phyloP scores from a whole-genome alignment of 2,113 vertebrate genomes.

The Eudorcas thomsonii region DNA sequence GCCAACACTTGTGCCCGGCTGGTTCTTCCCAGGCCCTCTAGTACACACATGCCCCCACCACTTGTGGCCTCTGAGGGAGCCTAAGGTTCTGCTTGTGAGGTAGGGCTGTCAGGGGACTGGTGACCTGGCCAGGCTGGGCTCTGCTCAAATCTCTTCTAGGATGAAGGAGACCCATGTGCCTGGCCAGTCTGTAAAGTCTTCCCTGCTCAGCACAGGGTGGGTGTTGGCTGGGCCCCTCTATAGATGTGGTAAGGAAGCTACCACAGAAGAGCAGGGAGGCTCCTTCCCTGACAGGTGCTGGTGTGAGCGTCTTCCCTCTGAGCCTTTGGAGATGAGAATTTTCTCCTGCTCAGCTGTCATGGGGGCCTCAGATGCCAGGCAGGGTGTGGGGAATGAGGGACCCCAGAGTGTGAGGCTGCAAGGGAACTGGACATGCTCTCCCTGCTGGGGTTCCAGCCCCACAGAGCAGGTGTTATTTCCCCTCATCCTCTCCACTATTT shows the following conservation, averaged over 20 bases:
- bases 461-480: not conserved
- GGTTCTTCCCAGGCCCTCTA: not conserved
- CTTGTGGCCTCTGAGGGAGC: not conserved
- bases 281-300: not conserved
- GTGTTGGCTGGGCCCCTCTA: not conserved
- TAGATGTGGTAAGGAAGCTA: not conserved
- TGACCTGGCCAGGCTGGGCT: not conserved
- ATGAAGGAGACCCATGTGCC: not conserved
- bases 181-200: not conserved
- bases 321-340: not conserved
- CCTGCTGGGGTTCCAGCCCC: not conserved
- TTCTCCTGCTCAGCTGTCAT: not conserved
- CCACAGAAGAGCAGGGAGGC: not conserved
- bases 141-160: not conserved
- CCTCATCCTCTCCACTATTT: not conserved
- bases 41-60: not conserved
- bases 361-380: not conserved
- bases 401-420: not conserved
- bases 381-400: not conserved
- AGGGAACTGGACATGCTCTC: not conserved
- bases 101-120: not conserved
- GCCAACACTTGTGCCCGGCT: not conserved
- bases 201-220: not conserved
- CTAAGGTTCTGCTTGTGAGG: not conserved
- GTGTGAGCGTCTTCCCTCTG: not conserved